Evolutionary conservation across 2,113 vertebrate species (phyloP).

Genomic region (Hippopotamus amphibius): DNA sequence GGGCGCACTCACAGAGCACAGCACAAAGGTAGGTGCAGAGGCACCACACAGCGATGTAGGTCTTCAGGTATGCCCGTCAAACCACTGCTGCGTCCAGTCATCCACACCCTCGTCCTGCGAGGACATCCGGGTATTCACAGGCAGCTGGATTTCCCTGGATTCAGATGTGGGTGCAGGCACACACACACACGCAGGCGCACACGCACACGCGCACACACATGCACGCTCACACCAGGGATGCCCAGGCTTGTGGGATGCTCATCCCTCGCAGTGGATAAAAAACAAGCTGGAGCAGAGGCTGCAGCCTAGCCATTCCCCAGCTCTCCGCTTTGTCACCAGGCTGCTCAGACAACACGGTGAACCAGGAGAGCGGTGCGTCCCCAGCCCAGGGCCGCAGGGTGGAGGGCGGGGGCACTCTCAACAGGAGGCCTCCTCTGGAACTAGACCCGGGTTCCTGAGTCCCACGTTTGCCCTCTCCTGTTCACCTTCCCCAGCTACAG

Average conservation of each 20-base stretch:
- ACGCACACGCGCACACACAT: background rate
- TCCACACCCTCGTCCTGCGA: background rate
- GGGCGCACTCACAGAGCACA: background rate
- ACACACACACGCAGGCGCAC: rapidly evolving
- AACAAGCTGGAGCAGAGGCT: background rate
- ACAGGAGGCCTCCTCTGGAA: rapidly evolving
- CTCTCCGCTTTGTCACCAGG: background rate
- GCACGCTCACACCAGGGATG: rapidly evolving
- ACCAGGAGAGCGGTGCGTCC: background rate
- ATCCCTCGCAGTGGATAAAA: background rate
- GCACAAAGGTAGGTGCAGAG: background rate
- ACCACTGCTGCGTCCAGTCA: rapidly evolving
- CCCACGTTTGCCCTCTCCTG: background rate
- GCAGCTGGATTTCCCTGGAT: background rate
- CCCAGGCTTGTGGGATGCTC: too few species aligned
- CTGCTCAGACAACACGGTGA: background rate
- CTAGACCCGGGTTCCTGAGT: background rate
- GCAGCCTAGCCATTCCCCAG: background rate
- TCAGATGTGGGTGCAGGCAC: background rate
- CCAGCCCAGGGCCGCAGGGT: background rate
- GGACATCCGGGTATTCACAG: background rate
- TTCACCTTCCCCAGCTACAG: background rate
- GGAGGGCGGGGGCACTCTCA: background rate
- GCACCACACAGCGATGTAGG: too few species aligned
- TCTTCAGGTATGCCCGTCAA: rapidly evolving